Evolutionary conservation across 2,888 invertebrate genomes (phyloP), one percentile per base, ranked within the genome.

Genomic region (Drosophila suboccidentalis): DNA sequence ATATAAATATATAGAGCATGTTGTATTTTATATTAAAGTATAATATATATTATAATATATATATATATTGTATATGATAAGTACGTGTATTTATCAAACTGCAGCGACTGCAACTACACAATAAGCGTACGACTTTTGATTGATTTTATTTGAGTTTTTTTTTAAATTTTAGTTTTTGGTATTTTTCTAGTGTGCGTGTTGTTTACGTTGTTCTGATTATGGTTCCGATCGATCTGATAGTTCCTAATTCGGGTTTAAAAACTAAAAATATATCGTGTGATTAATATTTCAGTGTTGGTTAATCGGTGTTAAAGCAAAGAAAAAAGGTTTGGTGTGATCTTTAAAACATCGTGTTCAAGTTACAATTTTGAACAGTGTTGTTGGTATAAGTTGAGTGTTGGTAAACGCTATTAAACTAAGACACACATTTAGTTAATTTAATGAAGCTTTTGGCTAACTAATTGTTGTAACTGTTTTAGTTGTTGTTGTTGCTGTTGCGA

Each of bases 341-440:
- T 46, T 41, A 5, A 41, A 26, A 44, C 9, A 11, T 38, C 4
- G 46, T 39, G 39, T 34, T 4, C 2, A 11, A 19, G 29, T 49
- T 22, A 32, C 17, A 32, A 22, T 53, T 19, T 41, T 13, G 32
- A 43, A 4, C 19, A 39, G 57, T 73, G 15, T 43, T 71, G 13
- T 29, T 50, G 55, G 60, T 11, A 68, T 46, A 26, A 22, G 32
- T 26, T 46, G 32, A 57, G 82, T 88, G 81, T 81, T 83, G 58
- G 66, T 69, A 66, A 85, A 87, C 72, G 75, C 88, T 89, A 87
- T 72, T 64, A 87, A 85, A 78, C 88, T 90, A 90, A 86, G 71
- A 90, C 82, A 91, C 91, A 91, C 80, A 91, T 88, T 90, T 78
- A 89, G 55, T 85, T 83, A 77, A 68, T 71, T 79, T 62, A 75